A percentile compares a stretch with the other conserved stretches of the same genome.
phyloP scores from a whole-genome alignment of 2,797 vertebrate species.

The Acanthornis magna region DNA sequence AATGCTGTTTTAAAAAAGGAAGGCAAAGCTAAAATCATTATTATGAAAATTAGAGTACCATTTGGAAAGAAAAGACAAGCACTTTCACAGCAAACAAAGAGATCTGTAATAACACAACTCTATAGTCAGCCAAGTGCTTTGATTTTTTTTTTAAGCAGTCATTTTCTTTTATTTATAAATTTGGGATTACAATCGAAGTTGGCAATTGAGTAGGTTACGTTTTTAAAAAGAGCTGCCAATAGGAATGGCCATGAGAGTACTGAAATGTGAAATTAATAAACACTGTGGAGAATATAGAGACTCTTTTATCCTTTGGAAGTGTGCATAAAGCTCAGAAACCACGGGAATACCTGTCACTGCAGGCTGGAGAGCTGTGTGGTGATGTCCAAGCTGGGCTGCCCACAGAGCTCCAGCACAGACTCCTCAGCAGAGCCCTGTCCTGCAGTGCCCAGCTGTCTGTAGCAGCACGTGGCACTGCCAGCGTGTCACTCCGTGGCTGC shows the following conservation, averaged over 20 bases:
- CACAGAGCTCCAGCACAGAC: neutral
- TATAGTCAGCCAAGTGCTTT: slow-evolving; percentile 12
- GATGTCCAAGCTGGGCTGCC: neutral
- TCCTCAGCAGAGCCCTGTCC: neutral
- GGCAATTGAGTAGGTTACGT: neutral
- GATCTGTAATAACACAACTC: neutral
- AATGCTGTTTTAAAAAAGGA: neutral
- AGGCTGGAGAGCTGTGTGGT: neutral
- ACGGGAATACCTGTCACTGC: neutral
- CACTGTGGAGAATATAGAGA: neutral
- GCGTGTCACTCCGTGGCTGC: accelerated
- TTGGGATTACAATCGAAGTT: neutral
- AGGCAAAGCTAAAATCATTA: slow-evolving; percentile 1
- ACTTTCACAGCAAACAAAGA: slow-evolving; percentile 37
- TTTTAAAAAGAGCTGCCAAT: neutral
- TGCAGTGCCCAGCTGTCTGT: neutral
- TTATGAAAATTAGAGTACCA: slow-evolving; percentile 32
- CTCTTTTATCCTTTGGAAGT: neutral
- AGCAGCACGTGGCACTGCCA: neutral
- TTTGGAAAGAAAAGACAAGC: slow-evolving; percentile 34
- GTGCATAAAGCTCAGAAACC: neutral
- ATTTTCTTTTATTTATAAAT: slow-evolving; percentile 31
- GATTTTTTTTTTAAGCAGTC: neutral
- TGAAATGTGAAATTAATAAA: neutral
- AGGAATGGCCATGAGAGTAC: neutral